These are phyloP conservation scores for Papilio demoleus DNA, from an alignment of 2,888 invertebrate genomes.

Conservation along the genomic window DNA sequence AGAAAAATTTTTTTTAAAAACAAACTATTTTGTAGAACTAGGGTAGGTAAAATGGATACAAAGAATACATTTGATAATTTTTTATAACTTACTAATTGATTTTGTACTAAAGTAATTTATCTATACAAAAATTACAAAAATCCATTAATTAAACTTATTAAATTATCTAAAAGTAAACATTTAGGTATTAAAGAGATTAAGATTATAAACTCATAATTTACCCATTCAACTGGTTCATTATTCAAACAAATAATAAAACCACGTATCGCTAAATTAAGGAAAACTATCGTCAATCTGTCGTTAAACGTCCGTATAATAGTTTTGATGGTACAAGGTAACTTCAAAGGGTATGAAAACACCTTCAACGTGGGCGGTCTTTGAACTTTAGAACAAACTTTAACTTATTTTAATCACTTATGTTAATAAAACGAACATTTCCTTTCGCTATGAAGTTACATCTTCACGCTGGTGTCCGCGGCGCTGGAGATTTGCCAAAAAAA, in stretches of 20 bases:
- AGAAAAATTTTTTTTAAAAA: too few species aligned
- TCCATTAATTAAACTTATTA: too few species aligned
- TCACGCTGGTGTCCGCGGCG: not conserved
- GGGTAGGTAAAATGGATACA: too few species aligned
- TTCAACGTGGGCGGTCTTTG: constrained; percentile 38
- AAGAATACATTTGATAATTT: too few species aligned
- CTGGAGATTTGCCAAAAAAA: constrained; percentile 17
- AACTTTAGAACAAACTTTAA: constrained; percentile 3
- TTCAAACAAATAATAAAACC: constrained; percentile 9
- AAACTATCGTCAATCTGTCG: constrained; percentile 37
- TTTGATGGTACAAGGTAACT: constrained; percentile 23
- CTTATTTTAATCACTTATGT: not conserved
- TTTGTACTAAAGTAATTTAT: too few species aligned
- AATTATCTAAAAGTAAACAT: too few species aligned
- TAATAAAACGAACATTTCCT: constrained; percentile 34
- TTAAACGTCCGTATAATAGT: constrained; percentile 3
- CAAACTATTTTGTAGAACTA: too few species aligned
- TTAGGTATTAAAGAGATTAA: not conserved
- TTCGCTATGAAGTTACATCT: constrained; percentile 19
- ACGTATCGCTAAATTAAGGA: constrained; percentile 19
- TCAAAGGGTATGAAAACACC: constrained; percentile 36
- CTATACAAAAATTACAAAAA: too few species aligned
- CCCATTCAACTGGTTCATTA: too few species aligned
- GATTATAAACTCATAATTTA: constrained; percentile 7
- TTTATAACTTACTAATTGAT: too few species aligned